phyloP scores from a whole-genome alignment of 2,113 vertebrate genomes.

The Apodemus speciosus region DNA sequence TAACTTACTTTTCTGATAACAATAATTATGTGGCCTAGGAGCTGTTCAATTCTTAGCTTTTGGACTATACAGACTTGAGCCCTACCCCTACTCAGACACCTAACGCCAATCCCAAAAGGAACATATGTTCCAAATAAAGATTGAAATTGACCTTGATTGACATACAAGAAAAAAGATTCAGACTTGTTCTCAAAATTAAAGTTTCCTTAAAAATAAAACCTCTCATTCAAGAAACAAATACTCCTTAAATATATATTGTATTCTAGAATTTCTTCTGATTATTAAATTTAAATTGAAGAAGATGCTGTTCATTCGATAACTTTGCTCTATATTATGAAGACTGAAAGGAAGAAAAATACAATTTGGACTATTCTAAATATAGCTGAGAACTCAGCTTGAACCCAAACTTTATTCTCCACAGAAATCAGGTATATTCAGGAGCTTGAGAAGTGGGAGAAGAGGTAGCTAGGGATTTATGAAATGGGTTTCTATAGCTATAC shows the following conservation, averaged over 20 bases:
- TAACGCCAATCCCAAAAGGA: constrained; percentile 21
- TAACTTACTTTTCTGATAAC: neutral
- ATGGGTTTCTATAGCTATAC: neutral
- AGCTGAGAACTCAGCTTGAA: constrained; percentile 30
- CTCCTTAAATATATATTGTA: constrained; percentile 41
- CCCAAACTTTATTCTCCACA: constrained; percentile 52
- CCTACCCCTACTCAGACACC: constrained; percentile 16
- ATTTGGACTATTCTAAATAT: constrained; percentile 48
- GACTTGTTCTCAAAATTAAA: constrained; percentile 50
- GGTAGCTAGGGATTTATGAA: neutral
- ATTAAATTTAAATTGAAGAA: constrained; percentile 61
- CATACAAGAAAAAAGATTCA: neutral
- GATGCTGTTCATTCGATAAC: constrained; percentile 20
- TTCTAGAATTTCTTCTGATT: constrained; percentile 51
- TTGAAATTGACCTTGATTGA: constrained; percentile 51
- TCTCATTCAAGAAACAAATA: constrained; percentile 51
- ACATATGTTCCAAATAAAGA: constrained; percentile 42
- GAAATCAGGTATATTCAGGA: constrained; percentile 43
- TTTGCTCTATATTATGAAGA: constrained; percentile 32
- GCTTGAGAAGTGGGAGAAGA: neutral
- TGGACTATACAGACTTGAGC: neutral
- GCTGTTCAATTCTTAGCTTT: neutral
- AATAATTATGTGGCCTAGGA: neutral
- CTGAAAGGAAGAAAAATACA: constrained; percentile 18
- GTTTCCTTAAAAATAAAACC: constrained; percentile 48